Evolutionary conservation across 2,113 vertebrate genomes (phyloP), one percentile per base, ranked within the genome.

Genomic region (Oncorhynchus keta): DNA sequence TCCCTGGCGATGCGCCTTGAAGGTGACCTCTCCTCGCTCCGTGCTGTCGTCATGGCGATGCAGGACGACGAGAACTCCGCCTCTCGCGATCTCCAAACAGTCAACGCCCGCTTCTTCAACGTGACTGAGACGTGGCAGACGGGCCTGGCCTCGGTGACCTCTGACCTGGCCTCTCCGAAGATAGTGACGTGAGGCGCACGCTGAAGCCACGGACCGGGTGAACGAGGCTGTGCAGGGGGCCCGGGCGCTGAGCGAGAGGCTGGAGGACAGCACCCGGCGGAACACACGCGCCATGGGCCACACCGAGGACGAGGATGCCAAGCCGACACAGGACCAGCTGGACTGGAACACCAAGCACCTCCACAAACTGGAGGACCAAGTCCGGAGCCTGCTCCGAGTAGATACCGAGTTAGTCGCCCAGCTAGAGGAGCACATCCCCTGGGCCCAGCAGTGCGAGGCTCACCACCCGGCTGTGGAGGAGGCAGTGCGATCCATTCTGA

Each of bases 261-360:
- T 99, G 75, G 96, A 97, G 91, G 95, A 95, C 74, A 95, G 96
- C 89, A 97, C 96, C 0, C 83, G 85, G 74, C 93, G 95, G 89
- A 99, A 99, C 70, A 90, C 94, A 13, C 94, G 90, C 20, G 95
- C 93, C 2, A 72, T 99, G 74, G 95, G 95, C 87, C 94, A 87
- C 59, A 94, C 97, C 1, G 98, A 99, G 87, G 95, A 95, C 4
- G 96, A 97, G 2, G 95, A 98, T 68, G 61, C 88, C 45, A 86
- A 83, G 74, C 80, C 88, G 1, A 86, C 93, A 49, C 89, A 93
- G 2, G 85, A 85, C 1, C 95, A 95, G 49, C 81, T 97, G 76
- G 89, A 94, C 73, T 94, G 91, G 62, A 92, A 96, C 74, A 89
- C 92, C 55, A 86, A 87, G 78, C 89, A 90, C 76, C 83, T 96